Base-by-base conservation (phyloP, 2,113 vertebrate genomes). In the Sphyrna mokarran region DNA sequence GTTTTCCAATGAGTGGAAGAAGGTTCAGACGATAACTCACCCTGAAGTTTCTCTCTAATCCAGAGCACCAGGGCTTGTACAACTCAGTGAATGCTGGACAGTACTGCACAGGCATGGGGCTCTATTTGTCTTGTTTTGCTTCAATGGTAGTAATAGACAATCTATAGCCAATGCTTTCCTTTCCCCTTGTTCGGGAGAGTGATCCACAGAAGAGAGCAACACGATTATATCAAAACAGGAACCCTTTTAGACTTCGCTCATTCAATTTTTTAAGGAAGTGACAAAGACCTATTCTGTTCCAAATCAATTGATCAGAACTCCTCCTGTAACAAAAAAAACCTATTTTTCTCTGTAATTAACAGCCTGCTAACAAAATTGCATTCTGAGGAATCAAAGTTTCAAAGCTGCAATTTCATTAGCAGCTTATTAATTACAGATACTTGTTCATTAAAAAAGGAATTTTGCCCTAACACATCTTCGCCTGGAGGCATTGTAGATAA, bases 31-130 rank as follows among this genome's bases (percentile, higher is more conserved):
- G 61, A 61, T 37, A 22, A 61, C 89, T 93, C 89, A 66, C 16
- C 89, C 89, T 93, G n/a, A 93, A 93, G 63, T n/a, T 37, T 66
- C 89, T 37, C 89, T 66, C n/a, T 93, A 14, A 93, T 68, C n/a
- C 63, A 93, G 61, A n/a, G 16, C 33, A 66, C 33, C 89, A 93
- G 89, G 14, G 14, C 58, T 70, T 37, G 61, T 58, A 61, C 89
- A 66, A n/a, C 33, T 91, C 58, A 91, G 14, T 66, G 61, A 93
- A 22, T 93, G n/a, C 61, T 66, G 61, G 61, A 5, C 37, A 18
- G 26, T 66, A n/a, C 61, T 66, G n/a, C 61, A n/a, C 18, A 37
- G 61, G 61, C 33, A 0, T 29, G 18, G 89, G 89, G 61, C 16
- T n/a, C 89, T 91, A 6, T 91, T 90, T 63, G 13, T 63, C 58